Conservation (phyloP, 2,888 invertebrate genomes). For the Drosophila suboccidentalis region DNA sequence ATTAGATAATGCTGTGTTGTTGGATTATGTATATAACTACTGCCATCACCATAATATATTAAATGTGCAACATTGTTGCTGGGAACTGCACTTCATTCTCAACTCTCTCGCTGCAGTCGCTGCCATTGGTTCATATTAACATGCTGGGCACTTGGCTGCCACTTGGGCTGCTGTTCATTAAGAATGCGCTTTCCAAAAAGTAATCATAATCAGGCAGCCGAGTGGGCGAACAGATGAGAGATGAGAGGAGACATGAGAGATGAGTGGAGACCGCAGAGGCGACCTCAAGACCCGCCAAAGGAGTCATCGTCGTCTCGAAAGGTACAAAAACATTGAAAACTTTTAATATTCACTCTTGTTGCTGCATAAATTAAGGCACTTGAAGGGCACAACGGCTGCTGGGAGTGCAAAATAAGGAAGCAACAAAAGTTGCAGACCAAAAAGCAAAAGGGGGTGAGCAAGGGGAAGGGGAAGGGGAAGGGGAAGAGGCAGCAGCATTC, state of each 20-base stretch:
- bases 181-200: conserved; percentile 44
- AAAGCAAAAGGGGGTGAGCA: no score
- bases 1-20: background rate
- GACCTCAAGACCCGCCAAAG: conserved; percentile 34
- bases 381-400: conserved; percentile 20
- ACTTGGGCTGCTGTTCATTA: conserved; percentile 52
- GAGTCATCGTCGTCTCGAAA: conserved; percentile 53
- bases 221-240: conserved; percentile 26
- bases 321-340: conserved; percentile 67
- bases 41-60: background rate
- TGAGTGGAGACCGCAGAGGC: conserved; percentile 22
- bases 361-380: conserved; percentile 75
- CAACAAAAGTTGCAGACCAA: conserved; percentile 34
- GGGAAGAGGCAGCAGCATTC: background rate
- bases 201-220: conserved; percentile 64
- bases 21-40: background rate
- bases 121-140: conserved; percentile 25
- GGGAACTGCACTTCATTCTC: background rate
- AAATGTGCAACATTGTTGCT: conserved; percentile 6
- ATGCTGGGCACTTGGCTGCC: conserved; percentile 23
- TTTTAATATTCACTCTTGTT: conserved; percentile 75
- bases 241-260: background rate
- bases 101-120: background rate
- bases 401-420: conserved; percentile 3
- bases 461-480: no score